Base-by-base conservation (phyloP, 2,797 vertebrate genomes). In the Diglossa cyanea region DNA sequence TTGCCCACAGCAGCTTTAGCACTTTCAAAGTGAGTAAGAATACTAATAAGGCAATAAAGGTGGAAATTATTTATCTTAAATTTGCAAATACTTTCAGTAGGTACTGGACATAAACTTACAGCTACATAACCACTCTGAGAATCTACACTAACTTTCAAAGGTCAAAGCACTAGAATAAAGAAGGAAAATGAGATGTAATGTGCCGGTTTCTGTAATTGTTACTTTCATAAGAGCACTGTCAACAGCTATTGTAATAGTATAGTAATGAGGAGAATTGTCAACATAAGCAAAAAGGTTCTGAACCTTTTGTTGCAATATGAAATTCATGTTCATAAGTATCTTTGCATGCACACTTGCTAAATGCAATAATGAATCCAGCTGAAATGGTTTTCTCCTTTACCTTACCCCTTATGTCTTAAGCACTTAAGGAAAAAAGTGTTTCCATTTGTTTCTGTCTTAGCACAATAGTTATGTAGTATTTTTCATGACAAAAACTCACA, bases 1-100 rank as follows among this genome's bases (percentile, higher is more conserved):
- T 97, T 96, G 79, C 94, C 77, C 80, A 83, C 60, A 95, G 7
- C 81, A 82, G n/a, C 51, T 89, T 65, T 92, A 75, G 71, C 88
- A 90, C 74, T 88, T 92, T 71, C 30, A n/a, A 85, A 80, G 62
- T 85, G 71, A 85, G 7, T 75, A 95, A 90, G 85, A 89, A 78
- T 5, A 95, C 57, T 65, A 68, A 20, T 67, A 92, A 96, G 37
- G 62, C 70, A 97, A 51, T 82, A 95, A 94, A 94, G 83, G 30
- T 58, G 47, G 91, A 68, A 91, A 54, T 66, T 2, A 33, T 76
- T 94, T 87, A 45, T 76, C 88, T 58, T 48, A 54, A 71, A 82
- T 82, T 68, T 95, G 65, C 50, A 93, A 90, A 68, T 86, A 61
- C 74, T 95, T 93, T 88, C 50, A 66, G 50, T 58, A 55, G 37